A percentile compares a stretch with the other conserved stretches of the same genome.
These are phyloP conservation scores for Anaspis maculata DNA, from an alignment of 2,888 invertebrate genomes.

Conservation along the genomic window DNA sequence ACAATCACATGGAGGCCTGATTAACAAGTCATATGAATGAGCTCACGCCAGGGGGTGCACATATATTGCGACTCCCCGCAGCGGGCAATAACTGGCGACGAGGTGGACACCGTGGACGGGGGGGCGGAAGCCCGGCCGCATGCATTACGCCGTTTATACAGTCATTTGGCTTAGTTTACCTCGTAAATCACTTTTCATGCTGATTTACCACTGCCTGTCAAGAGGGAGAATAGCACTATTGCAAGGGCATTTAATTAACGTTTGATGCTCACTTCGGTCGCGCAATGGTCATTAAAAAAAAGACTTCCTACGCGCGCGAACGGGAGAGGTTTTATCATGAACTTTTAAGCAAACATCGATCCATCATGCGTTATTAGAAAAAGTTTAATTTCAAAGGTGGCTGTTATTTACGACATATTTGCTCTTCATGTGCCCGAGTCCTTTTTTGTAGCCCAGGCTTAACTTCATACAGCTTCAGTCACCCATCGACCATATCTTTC, in stretches of 20 bases:
- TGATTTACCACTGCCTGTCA: slow-evolving; percentile 22
- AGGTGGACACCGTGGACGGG: slow-evolving; percentile 16
- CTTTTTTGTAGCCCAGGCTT: too few relatives aligned
- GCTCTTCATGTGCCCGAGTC: too few relatives aligned
- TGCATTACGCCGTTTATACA: slow-evolving; percentile 23
- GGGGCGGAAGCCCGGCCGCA: slow-evolving; percentile 18
- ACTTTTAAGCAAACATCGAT: too few relatives aligned
- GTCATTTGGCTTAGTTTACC: slow-evolving; percentile 20
- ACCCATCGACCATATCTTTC: too few relatives aligned
- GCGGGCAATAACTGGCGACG: slow-evolving; percentile 23
- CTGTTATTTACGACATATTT: too few relatives aligned
- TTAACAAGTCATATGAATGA: slow-evolving; percentile 31
- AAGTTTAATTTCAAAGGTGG: too few relatives aligned
- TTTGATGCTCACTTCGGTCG: too few relatives aligned
- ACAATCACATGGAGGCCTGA: slow-evolving; percentile 23
- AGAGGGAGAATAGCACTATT: slow-evolving; percentile 13
- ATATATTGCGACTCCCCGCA: slow-evolving; percentile 28
- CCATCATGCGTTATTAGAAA: too few relatives aligned
- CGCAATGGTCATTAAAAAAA: too few relatives aligned
- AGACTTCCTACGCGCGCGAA: too few relatives aligned
- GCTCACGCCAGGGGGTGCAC: slow-evolving; percentile 22
- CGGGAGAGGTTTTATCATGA: too few relatives aligned
- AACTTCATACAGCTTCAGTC: too few relatives aligned
- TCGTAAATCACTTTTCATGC: slow-evolving; percentile 27
- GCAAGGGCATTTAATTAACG: slow-evolving; percentile 11